A percentile compares a stretch with the other conserved stretches of the same genome.
Conservation (phyloP, 2,113 vertebrate species). For the Podarcis muralis region DNA sequence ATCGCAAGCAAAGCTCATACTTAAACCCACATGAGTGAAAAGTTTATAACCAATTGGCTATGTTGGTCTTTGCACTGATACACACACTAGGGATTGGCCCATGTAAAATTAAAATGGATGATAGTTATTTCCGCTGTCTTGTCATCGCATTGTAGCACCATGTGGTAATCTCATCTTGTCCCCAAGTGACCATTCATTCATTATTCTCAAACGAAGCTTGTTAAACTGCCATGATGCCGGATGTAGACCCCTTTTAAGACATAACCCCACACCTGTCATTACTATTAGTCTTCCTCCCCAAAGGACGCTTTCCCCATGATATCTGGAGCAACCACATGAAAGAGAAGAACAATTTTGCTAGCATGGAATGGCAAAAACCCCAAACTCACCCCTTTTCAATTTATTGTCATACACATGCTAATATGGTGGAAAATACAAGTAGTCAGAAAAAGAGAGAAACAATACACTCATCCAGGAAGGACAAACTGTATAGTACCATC, state of each 20-base stretch:
- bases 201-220: background rate
- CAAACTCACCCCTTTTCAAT: background rate
- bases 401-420: background rate
- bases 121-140: background rate
- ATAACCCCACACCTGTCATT: conserved; percentile 8
- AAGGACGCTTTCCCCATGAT: background rate
- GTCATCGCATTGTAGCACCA: background rate
- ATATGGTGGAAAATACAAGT: background rate
- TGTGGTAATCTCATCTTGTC: background rate
- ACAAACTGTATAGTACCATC: background rate
- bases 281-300: too few species aligned
- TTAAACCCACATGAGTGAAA: background rate
- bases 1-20: too few species aligned
- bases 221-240: background rate
- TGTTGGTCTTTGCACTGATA: background rate
- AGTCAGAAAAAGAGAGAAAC: background rate
- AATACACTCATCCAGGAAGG: background rate
- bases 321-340: background rate
- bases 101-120: background rate
- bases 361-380: background rate
- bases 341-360: background rate
- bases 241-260: background rate
- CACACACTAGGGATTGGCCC: too few species aligned
- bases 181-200: background rate
- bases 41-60: background rate